phyloP scores from a whole-genome alignment of 2,888 invertebrate genomes.

The Coleophora deauratella region DNA sequence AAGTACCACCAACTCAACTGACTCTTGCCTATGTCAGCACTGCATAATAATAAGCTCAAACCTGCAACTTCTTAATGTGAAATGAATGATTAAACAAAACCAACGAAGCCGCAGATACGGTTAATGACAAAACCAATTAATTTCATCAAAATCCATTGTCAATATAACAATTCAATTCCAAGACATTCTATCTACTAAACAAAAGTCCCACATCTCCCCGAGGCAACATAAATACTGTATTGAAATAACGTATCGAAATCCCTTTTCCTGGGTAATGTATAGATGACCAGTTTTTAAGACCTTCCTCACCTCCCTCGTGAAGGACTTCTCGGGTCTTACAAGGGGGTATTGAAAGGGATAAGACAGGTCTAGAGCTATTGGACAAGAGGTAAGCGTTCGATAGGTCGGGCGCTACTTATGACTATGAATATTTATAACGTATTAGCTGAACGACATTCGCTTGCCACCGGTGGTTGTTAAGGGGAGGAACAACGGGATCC shows the following conservation, averaged over 20 bases:
- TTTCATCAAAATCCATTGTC: no score
- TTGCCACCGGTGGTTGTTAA: constrained; percentile 44
- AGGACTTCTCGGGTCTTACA: constrained; percentile 7
- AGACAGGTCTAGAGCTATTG: constrained; percentile 19
- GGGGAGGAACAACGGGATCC: constrained; percentile 23
- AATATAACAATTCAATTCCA: background rate
- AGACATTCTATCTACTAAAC: no score
- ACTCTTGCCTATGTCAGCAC: no score
- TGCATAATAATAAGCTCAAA: no score
- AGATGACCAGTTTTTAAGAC: constrained; percentile 30
- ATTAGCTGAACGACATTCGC: constrained; percentile 55
- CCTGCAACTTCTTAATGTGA: no score
- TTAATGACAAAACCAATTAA: no score
- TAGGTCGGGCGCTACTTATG: constrained; percentile 63
- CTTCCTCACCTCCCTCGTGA: constrained; percentile 19
- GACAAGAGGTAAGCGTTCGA: constrained; percentile 52
- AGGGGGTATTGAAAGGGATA: constrained; percentile 7
- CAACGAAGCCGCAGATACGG: no score
- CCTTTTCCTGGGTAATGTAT: constrained; percentile 38
- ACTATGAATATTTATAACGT: constrained; percentile 71
- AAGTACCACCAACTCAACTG: no score
- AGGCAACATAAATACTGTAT: constrained; percentile 65
- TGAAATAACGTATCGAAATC: constrained; percentile 65
- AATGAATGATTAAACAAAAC: no score
- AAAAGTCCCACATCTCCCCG: constrained; percentile 22